Percentiles rank a stretch among this genome's conserved stretches.
Evolutionary conservation across 1,140 invertebrate genomes (phyloP).

Genomic region (Drosophila ananassae): DNA sequence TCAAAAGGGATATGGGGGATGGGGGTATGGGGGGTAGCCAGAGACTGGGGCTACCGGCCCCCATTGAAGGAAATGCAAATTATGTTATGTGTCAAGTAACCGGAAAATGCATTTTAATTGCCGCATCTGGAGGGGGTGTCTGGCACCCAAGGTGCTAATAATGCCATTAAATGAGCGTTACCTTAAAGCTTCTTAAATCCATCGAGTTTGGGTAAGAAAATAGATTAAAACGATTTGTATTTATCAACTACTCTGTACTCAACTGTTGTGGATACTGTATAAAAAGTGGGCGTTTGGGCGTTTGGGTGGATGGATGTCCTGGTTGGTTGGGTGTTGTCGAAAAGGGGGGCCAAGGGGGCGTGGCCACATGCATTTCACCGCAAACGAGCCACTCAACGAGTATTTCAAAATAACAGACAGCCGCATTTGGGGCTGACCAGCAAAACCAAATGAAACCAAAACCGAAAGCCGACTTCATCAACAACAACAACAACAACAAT

Average conservation of each 20-base stretch:
- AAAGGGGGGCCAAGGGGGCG: slow-evolving; percentile 13
- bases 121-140: slow-evolving; percentile 9
- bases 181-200: not conserved
- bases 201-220: not conserved
- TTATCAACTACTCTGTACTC: not conserved
- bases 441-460: slow-evolving; percentile 80
- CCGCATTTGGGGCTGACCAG: slow-evolving; percentile 72
- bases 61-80: slow-evolving; percentile 65
- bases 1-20: slow-evolving; percentile 12
- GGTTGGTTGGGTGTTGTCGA: not conserved
- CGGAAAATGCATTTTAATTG: slow-evolving; percentile 84
- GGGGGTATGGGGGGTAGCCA: no score
- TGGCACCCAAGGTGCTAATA: slow-evolving; percentile 47
- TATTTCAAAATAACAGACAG: slow-evolving; percentile 80
- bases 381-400: slow-evolving; percentile 79
- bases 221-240: not conserved
- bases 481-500: slow-evolving; percentile 55
- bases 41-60: no score
- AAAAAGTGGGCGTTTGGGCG: slow-evolving; percentile 1
- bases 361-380: slow-evolving; percentile 74
- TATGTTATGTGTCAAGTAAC: slow-evolving; percentile 84
- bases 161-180: slow-evolving; percentile 23
- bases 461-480: slow-evolving; percentile 77
- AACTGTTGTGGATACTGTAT: not conserved
- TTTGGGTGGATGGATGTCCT: not conserved